Percentiles rank a stretch among this genome's conserved stretches.
Evolutionary conservation across 2,888 invertebrate genomes (phyloP).

Genomic region (Nemotelus pantherinus): DNA sequence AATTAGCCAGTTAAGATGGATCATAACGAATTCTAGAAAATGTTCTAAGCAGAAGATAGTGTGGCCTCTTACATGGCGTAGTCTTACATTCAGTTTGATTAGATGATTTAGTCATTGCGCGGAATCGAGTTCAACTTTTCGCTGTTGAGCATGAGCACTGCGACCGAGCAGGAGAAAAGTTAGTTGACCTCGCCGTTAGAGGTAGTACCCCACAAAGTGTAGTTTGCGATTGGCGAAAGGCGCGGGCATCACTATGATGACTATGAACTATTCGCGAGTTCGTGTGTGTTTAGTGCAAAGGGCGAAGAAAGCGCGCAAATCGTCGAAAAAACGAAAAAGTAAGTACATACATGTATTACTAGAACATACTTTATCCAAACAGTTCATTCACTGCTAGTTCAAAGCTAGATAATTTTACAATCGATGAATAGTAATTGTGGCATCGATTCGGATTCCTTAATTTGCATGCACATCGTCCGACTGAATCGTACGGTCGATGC

Average conservation of each 20-base stretch:
- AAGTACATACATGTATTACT: not conserved
- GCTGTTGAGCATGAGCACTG: not conserved
- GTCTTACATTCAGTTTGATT: conserved; percentile 11
- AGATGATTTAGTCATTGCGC: conserved; percentile 22
- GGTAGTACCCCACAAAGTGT: no score
- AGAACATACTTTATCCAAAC: no score
- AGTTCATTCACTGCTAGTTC: no score
- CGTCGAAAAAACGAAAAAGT: conserved; percentile 36
- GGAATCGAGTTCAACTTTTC: not conserved
- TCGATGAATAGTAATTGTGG: no score
- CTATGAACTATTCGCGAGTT: conserved; percentile 38
- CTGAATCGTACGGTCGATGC: not conserved
- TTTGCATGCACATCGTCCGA: not conserved
- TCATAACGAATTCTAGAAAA: conserved; percentile 23
- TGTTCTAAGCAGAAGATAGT: conserved; percentile 11
- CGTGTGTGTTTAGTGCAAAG: conserved; percentile 38
- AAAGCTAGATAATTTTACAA: no score
- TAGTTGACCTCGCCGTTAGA: conserved; percentile 28
- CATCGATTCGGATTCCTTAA: not conserved
- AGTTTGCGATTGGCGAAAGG: not conserved
- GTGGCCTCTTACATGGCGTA: not conserved
- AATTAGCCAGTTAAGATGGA: conserved; percentile 25
- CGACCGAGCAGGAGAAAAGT: conserved; percentile 26
- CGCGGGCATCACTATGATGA: conserved; percentile 23
- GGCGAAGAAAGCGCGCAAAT: conserved; percentile 31